phyloP scores from a whole-genome alignment of 2,888 invertebrate species.

The Agrochola litura region DNA sequence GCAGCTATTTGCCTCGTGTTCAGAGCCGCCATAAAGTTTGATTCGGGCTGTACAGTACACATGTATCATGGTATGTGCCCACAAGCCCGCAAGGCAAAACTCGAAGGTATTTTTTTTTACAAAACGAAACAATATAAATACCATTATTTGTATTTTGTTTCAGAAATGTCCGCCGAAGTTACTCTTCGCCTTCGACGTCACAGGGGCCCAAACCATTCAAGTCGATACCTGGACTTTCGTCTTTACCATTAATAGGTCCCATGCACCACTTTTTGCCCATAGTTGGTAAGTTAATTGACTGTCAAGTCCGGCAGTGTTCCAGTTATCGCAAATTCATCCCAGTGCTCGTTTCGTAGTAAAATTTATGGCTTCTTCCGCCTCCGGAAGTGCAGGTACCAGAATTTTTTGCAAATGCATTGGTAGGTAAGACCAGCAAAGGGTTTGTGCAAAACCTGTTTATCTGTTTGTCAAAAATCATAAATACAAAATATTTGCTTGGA shows the following conservation, averaged over 20 bases:
- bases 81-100: not conserved
- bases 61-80: not conserved
- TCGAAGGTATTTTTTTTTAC: not conserved
- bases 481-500: not conserved
- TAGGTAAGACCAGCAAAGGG: not conserved
- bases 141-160: conserved; percentile 38
- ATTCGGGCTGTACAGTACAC: too few relatives aligned
- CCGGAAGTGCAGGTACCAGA: not conserved
- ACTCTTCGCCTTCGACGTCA: conserved; percentile 54
- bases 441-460: too few relatives aligned
- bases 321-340: not conserved
- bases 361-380: not conserved
- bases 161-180: conserved; percentile 59
- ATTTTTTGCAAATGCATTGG: not conserved
- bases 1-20: too few relatives aligned
- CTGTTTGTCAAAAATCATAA: not conserved
- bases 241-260: conserved; percentile 81
- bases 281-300: conserved; percentile 72
- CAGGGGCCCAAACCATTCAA: conserved; percentile 74
- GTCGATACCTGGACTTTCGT: conserved; percentile 81
- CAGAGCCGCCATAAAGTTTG: too few relatives aligned
- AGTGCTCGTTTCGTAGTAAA: not conserved
- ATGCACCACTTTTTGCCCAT: conserved; percentile 81
- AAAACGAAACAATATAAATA: not conserved
- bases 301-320: not conserved